Conservation (phyloP, 2,888 invertebrate genomes). For the Acanthosepion lycidas region DNA sequence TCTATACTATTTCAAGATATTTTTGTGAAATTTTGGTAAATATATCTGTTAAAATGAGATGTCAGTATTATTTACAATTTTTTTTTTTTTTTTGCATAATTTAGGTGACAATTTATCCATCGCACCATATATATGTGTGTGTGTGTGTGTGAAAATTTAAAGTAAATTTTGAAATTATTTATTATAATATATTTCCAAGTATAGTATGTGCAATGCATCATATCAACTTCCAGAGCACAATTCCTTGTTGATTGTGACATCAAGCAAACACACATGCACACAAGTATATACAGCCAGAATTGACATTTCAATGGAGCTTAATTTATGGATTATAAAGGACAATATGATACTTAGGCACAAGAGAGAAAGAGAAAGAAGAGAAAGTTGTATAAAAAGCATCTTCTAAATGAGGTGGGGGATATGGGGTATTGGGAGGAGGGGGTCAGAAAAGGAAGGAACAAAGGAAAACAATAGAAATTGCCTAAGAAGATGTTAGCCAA, state of each 20-base stretch:
- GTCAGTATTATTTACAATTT: no score
- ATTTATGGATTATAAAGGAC: background rate
- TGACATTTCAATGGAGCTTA: constrained; percentile 33
- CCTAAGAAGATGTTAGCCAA: background rate
- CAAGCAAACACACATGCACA: background rate
- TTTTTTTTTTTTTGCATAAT: no score
- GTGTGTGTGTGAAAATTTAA: no score
- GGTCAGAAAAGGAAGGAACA: background rate
- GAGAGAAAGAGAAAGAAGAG: background rate
- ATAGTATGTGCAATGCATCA: background rate
- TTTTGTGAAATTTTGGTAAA: no score
- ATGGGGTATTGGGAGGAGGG: background rate
- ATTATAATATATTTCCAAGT: background rate
- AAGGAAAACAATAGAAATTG: background rate
- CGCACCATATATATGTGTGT: no score
- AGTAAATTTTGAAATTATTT: no score
- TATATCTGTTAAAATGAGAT: no score
- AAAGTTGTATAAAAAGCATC: background rate
- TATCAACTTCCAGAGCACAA: background rate
- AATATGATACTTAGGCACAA: background rate
- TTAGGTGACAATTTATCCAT: no score
- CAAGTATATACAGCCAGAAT: background rate
- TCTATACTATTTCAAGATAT: no score
- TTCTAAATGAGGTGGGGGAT: background rate
- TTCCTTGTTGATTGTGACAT: background rate